phyloP scores from a whole-genome alignment of 2,113 vertebrate genomes.

The Heterochromis multidens region DNA sequence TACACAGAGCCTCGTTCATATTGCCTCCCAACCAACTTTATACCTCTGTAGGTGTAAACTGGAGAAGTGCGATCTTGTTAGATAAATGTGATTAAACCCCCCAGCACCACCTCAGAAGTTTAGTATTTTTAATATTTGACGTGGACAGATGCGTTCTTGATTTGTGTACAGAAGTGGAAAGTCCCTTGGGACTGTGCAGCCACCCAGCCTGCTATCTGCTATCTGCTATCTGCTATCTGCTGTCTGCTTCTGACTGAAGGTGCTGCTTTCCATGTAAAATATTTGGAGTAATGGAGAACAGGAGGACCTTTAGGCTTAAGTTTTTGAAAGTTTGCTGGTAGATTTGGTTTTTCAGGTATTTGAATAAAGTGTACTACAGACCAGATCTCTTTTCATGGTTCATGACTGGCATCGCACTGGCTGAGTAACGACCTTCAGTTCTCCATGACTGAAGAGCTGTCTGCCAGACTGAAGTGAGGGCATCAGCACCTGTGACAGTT shows the following conservation, averaged over 20 bases:
- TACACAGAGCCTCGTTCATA: background rate
- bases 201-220: background rate
- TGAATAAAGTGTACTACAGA: background rate
- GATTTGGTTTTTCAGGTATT: background rate
- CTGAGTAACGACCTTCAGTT: background rate
- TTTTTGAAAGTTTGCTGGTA: fast-evolving
- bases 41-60: background rate
- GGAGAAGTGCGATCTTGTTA: background rate
- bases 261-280: background rate
- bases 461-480: background rate
- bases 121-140: background rate
- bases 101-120: background rate
- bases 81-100: background rate
- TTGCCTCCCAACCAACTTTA: fast-evolving
- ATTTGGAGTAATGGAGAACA: background rate
- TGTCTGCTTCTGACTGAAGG: background rate
- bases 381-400: background rate
- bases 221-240: background rate
- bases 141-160: background rate
- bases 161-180: background rate
- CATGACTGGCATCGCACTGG: fast-evolving
- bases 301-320: background rate
- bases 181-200: background rate
- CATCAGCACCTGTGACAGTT: fast-evolving
- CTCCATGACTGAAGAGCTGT: background rate